Conservation (phyloP, 2,797 vertebrate genomes). For the Melopsittacus undulatus region DNA sequence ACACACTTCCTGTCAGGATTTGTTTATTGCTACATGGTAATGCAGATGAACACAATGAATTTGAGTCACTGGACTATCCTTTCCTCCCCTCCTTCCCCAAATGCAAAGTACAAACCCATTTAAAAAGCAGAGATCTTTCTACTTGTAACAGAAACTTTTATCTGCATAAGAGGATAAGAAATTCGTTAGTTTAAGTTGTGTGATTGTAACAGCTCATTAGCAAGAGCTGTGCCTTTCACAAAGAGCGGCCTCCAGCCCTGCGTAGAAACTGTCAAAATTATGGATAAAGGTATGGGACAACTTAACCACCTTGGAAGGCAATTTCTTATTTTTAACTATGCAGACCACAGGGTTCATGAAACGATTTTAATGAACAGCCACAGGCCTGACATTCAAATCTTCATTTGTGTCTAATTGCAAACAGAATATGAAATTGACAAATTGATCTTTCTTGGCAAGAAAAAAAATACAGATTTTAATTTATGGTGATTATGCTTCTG, state of each 20-base stretch:
- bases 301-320: not conserved
- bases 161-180: conserved; percentile 53
- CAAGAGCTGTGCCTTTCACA: conserved; percentile 12
- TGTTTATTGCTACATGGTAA: not conserved
- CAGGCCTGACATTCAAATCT: not conserved
- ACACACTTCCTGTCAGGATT: not conserved
- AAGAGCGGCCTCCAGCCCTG: not conserved
- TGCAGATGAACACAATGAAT: not conserved
- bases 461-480: conserved; percentile 5
- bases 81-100: not conserved
- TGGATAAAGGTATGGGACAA: conserved; percentile 37
- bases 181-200: conserved; percentile 39
- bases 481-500: not conserved
- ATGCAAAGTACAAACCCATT: conserved; percentile 33
- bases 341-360: conserved; percentile 35
- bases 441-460: not conserved
- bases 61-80: not conserved
- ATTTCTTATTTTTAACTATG: conserved; percentile 38
- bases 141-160: conserved; percentile 50
- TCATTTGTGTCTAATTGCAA: conserved; percentile 13
- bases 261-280: not conserved
- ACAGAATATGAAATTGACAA: conserved; percentile 8
- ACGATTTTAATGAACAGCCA: conserved; percentile 45
- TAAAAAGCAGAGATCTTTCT: conserved; percentile 35
- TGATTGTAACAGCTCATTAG: conserved; percentile 49